A percentile compares a stretch with the other conserved stretches of the same genome.
phyloP scores from a whole-genome alignment of 2,888 invertebrate genomes.

The Mayetiola destructor region DNA sequence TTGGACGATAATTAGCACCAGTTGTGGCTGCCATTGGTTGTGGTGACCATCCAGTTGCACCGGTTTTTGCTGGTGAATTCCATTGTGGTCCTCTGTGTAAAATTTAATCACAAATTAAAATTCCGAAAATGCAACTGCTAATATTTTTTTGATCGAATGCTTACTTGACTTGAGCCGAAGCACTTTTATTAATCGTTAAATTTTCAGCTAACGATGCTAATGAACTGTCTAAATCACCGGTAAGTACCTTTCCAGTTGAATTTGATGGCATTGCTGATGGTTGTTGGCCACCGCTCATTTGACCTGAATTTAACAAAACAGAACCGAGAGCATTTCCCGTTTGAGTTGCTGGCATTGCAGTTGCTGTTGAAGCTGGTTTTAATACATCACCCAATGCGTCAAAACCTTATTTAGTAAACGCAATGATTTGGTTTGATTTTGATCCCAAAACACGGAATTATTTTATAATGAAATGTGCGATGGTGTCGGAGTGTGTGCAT shows the following conservation, averaged over 20 bases:
- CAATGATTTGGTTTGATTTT: no score
- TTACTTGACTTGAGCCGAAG: slow-evolving; percentile 55
- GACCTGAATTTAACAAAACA: slow-evolving; percentile 21
- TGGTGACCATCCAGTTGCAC: slow-evolving; percentile 63
- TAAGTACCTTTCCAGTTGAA: slow-evolving; percentile 58
- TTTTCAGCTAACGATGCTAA: slow-evolving; percentile 88
- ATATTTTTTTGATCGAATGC: slow-evolving; percentile 28
- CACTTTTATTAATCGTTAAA: slow-evolving; percentile 69
- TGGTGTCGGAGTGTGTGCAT: not conserved
- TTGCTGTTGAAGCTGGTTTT: slow-evolving; percentile 38
- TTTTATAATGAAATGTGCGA: not conserved
- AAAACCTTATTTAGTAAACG: slow-evolving; percentile 43
- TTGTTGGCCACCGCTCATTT: slow-evolving; percentile 25
- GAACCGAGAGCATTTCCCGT: slow-evolving; percentile 32
- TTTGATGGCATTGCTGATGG: slow-evolving; percentile 32
- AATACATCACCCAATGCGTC: slow-evolving; percentile 60
- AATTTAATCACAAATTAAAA: not conserved
- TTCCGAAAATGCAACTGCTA: not conserved
- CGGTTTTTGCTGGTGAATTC: slow-evolving; percentile 76
- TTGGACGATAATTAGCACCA: slow-evolving; percentile 73
- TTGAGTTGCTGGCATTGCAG: slow-evolving; percentile 23
- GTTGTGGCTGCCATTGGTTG: slow-evolving; percentile 83
- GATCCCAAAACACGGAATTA: not conserved
- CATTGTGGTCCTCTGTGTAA: slow-evolving; percentile 67
- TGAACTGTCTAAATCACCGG: slow-evolving; percentile 87